phyloP scores from a whole-genome alignment of 2,888 invertebrate species.

The Dolomedes plantarius region DNA sequence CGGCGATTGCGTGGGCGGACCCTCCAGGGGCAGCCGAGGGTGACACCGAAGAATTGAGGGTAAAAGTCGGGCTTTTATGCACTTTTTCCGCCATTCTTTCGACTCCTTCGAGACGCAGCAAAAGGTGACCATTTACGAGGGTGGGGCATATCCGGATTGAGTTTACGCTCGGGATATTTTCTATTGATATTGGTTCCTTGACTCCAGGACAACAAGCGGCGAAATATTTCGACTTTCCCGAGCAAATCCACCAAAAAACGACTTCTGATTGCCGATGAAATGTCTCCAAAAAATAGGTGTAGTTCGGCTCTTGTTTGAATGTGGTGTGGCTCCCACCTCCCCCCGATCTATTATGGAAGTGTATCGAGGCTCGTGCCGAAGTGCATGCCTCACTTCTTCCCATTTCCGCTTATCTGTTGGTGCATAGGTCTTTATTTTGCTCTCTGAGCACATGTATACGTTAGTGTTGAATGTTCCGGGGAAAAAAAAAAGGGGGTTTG shows the following conservation, averaged over 20 bases:
- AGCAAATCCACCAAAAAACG: neutral
- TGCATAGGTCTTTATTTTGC: too few species aligned
- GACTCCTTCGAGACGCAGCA: slow-evolving; percentile 37
- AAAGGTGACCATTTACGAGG: slow-evolving; percentile 56
- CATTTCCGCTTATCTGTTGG: neutral
- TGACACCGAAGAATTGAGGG: slow-evolving; percentile 66
- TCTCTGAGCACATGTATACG: too few species aligned
- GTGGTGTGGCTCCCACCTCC: too few species aligned
- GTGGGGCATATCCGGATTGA: slow-evolving; percentile 67
- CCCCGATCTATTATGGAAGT: neutral
- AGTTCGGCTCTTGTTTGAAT: neutral
- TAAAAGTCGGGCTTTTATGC: slow-evolving; percentile 67
- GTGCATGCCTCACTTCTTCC: neutral
- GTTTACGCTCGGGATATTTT: slow-evolving; percentile 43
- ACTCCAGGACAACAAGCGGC: slow-evolving; percentile 8
- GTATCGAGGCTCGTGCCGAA: neutral
- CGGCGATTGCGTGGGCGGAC: slow-evolving; percentile 61
- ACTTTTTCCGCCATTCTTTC: slow-evolving; percentile 73
- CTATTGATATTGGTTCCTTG: slow-evolving; percentile 69
- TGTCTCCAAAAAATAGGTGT: neutral
- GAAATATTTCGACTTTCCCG: neutral
- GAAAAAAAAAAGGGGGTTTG: too few species aligned
- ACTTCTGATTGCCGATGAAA: neutral
- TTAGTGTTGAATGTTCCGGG: too few species aligned
- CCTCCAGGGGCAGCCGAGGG: slow-evolving; percentile 47